Conservation (phyloP, 2,797 vertebrate genomes). For the Margarornis squamiger region DNA sequence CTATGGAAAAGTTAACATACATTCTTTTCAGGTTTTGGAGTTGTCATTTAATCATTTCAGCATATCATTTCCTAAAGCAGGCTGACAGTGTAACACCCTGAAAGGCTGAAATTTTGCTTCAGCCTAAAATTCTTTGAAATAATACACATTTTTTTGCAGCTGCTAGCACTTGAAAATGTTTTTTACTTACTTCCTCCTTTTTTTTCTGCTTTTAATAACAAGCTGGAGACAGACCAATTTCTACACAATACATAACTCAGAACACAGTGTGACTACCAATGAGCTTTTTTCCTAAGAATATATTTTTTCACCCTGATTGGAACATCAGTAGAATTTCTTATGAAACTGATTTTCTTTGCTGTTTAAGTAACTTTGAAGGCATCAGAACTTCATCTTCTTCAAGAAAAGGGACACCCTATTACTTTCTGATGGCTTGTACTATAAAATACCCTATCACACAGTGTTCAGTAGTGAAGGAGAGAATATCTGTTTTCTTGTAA, state of each 20-base stretch:
- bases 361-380: not conserved
- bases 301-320: not conserved
- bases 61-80: not conserved
- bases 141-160: constrained; percentile 18
- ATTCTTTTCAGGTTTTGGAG: not conserved
- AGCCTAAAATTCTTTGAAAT: constrained; percentile 1
- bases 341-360: not conserved
- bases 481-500: not conserved
- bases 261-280: not conserved
- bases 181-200: not conserved
- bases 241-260: not conserved
- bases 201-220: constrained; percentile 1
- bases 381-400: not conserved
- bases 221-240: constrained; percentile 34
- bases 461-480: not conserved
- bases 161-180: constrained; percentile 33
- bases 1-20: not conserved
- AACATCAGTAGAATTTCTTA: not conserved
- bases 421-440: not conserved
- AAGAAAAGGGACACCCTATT: not conserved
- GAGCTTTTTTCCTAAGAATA: not conserved
- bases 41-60: not conserved
- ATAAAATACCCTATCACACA: not conserved
- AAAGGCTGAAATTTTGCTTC: constrained; percentile 31
- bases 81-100: not conserved